A percentile compares a stretch with the other conserved stretches of the same genome.
Conservation (phyloP, 2,797 vertebrate genomes). For the Bradypodion ventrale region DNA sequence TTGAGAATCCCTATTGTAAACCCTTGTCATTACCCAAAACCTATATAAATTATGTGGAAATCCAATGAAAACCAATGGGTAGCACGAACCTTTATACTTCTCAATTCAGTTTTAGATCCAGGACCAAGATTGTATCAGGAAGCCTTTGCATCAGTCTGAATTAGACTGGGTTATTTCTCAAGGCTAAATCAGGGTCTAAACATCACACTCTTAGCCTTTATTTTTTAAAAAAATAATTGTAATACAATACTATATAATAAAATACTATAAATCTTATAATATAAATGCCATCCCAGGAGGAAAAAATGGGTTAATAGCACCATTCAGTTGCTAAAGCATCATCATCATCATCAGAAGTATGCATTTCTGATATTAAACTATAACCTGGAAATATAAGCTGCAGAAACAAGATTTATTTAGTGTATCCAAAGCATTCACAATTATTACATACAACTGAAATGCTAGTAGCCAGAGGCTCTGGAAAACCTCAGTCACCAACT, state of each 20-base stretch:
- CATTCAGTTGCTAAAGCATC: constrained; percentile 46
- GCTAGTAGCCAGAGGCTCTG: constrained; percentile 61
- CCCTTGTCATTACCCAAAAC: too few relatives aligned
- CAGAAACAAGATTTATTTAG: constrained; percentile 63
- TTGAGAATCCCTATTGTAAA: too few relatives aligned
- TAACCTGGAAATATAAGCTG: constrained; percentile 60
- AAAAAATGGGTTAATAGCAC: constrained; percentile 12
- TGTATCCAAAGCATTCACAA: constrained; percentile 60
- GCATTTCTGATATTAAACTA: constrained; percentile 45
- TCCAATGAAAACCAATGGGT: too few relatives aligned
- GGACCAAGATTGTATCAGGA: background rate
- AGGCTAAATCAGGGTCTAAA: too few relatives aligned
- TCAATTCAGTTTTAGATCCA: background rate
- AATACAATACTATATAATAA: too few relatives aligned
- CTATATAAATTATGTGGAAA: too few relatives aligned
- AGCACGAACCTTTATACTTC: too few relatives aligned
- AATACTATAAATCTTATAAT: background rate
- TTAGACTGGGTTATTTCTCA: background rate
- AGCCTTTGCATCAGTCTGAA: background rate
- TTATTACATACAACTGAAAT: constrained; percentile 70
- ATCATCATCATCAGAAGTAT: constrained; percentile 45
- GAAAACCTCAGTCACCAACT: constrained; percentile 70
- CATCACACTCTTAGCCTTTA: too few relatives aligned
- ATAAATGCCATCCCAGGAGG: constrained; percentile 11
- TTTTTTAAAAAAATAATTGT: too few relatives aligned